Conservation (phyloP, 2,888 invertebrate genomes). For the Drosophila borealis region DNA sequence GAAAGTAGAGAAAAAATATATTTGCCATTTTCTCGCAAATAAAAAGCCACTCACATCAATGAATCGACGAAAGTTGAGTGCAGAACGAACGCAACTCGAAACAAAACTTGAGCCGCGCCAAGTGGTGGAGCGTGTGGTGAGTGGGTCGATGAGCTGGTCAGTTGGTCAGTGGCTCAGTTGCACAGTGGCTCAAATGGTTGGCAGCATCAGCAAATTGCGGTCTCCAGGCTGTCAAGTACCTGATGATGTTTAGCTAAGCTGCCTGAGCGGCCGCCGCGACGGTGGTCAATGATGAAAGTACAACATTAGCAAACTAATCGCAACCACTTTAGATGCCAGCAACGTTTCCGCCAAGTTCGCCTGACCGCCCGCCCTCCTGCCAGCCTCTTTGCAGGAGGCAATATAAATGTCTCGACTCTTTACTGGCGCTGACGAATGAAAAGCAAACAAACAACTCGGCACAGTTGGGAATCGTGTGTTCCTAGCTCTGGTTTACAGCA, state of each 20-base stretch:
- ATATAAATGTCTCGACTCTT: slow-evolving; percentile 62
- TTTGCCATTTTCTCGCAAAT: slow-evolving; percentile 68
- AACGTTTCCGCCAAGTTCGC: slow-evolving; percentile 42
- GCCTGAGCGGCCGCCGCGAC: slow-evolving; percentile 11
- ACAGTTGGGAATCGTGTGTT: slow-evolving; percentile 60
- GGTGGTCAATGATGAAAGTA: slow-evolving; percentile 74
- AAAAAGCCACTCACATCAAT: slow-evolving; percentile 80
- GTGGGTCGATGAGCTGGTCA: slow-evolving; percentile 20
- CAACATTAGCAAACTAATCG: slow-evolving; percentile 80
- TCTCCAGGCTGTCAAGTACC: slow-evolving; percentile 71
- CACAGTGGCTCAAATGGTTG: slow-evolving; percentile 13
- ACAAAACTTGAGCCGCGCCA: slow-evolving; percentile 54
- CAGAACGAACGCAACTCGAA: slow-evolving; percentile 18
- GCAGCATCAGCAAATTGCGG: slow-evolving; percentile 62
- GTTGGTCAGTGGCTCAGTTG: slow-evolving; percentile 18
- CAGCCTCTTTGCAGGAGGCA: slow-evolving; percentile 9
- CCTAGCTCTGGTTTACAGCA: slow-evolving; percentile 45
- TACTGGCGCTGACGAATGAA: slow-evolving; percentile 43
- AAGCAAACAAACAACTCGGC: slow-evolving; percentile 44
- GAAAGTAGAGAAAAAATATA: slow-evolving; percentile 35
- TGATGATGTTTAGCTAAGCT: slow-evolving; percentile 76
- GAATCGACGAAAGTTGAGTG: slow-evolving; percentile 67
- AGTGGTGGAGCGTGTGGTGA: slow-evolving; percentile 19
- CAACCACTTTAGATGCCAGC: slow-evolving; percentile 76
- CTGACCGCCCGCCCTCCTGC: not conserved